A percentile compares a stretch with the other conserved stretches of the same genome.
These are phyloP conservation scores for Schrankia costaestrigalis DNA, from an alignment of 2,888 invertebrate species.

Conservation along the genomic window DNA sequence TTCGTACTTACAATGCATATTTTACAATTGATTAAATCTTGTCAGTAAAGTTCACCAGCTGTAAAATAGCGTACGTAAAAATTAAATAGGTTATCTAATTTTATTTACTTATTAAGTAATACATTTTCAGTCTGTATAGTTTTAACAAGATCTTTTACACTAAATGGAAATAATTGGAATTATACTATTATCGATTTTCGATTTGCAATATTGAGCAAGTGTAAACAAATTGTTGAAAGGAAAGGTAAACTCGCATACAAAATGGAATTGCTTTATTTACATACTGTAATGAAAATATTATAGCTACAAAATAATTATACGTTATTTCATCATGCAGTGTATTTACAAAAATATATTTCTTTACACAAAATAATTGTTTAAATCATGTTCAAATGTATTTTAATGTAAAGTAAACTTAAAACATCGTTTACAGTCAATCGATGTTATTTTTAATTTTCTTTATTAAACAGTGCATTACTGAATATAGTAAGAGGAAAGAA, in stretches of 20 bases:
- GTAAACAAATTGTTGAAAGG: constrained; percentile 16
- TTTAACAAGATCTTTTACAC: constrained; percentile 23
- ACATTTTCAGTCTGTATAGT: constrained; percentile 39
- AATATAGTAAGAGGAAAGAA: no score
- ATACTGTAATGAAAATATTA: constrained; percentile 19
- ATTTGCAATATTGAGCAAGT: constrained; percentile 28
- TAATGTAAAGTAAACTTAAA: no score
- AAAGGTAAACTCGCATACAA: constrained; percentile 20
- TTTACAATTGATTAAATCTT: no score
- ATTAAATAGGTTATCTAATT: no score
- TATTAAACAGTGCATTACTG: no score
- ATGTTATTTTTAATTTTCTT: no score
- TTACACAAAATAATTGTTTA: constrained; percentile 19
- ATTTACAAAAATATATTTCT: constrained; percentile 27
- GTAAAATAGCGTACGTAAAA: no score
- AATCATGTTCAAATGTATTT: no score
- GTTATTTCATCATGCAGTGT: constrained; percentile 24
- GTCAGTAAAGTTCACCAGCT: no score
- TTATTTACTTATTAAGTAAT: constrained; percentile 44
- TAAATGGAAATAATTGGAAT: constrained; percentile 34
- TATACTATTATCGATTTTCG: constrained; percentile 21
- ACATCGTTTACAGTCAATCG: no score
- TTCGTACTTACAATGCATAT: no score
- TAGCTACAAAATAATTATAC: constrained; percentile 13
- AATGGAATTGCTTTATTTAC: constrained; percentile 24